Evolutionary conservation across 1,140 invertebrate genomes (phyloP).

Genomic region (Oppia nitens): DNA sequence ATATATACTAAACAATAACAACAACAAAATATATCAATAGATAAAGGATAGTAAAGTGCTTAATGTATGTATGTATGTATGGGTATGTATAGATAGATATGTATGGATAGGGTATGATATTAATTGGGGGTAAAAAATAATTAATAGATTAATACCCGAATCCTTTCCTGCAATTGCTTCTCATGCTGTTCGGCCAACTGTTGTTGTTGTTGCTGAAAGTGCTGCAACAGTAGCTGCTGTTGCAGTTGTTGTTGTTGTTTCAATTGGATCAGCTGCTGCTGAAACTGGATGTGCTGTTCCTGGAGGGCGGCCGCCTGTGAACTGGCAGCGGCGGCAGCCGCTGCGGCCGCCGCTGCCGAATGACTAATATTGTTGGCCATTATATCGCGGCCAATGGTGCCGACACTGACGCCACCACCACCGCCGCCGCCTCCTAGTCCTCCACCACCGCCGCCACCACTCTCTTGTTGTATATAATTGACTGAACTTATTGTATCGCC

Average conservation of each 20-base stretch:
- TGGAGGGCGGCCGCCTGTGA: no score
- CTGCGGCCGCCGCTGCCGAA: no score
- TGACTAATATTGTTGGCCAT: no score
- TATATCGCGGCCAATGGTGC: no score
- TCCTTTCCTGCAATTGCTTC: slow-evolving; percentile 64
- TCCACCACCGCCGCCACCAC: no score
- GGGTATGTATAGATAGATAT: slow-evolving; percentile 14
- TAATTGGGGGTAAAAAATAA: slow-evolving; percentile 13
- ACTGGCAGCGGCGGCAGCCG: no score
- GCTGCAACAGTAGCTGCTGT: slow-evolving; percentile 66
- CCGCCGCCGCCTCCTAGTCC: no score
- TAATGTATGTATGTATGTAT: slow-evolving; percentile 12
- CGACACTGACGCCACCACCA: no score
- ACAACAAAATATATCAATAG: slow-evolving; percentile 9
- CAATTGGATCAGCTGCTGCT: slow-evolving; percentile 43
- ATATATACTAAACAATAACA: slow-evolving; percentile 20
- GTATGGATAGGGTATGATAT: slow-evolving; percentile 12
- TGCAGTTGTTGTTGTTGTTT: slow-evolving; percentile 76
- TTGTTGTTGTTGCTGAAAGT: slow-evolving; percentile 70
- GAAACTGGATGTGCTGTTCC: slow-evolving; percentile 36
- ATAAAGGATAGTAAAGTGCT: not conserved
- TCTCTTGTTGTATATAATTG: no score
- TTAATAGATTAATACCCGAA: slow-evolving; percentile 44
- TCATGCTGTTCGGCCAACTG: slow-evolving; percentile 73
- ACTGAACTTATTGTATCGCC: no score